A percentile compares a stretch with the other conserved stretches of the same genome.
Conservation (phyloP, 2,797 vertebrate species). For the Sardinella longiceps region DNA sequence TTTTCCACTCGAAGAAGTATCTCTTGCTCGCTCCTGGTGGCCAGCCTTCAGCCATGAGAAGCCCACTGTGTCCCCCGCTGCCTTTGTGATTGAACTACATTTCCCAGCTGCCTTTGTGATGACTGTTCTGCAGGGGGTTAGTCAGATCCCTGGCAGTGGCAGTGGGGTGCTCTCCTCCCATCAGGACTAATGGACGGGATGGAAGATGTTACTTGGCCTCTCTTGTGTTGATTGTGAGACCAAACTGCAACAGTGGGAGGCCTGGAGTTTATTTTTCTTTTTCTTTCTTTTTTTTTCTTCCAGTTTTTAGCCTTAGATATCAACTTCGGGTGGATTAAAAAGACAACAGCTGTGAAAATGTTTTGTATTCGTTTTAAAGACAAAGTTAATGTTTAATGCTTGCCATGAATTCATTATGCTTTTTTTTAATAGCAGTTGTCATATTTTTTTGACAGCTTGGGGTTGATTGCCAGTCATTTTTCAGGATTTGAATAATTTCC, state of each 20-base stretch:
- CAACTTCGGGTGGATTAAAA: not conserved
- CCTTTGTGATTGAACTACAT: slow-evolving; percentile 15
- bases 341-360: not conserved
- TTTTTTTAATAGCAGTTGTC: not conserved
- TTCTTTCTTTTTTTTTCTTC: too few relatives aligned
- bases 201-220: not conserved
- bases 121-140: slow-evolving; percentile 12
- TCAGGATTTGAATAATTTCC: not conserved
- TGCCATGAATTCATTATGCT: not conserved
- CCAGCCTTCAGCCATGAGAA: not conserved
- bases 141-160: not conserved
- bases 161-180: not conserved
- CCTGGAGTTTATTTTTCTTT: too few relatives aligned
- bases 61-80: not conserved
- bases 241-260: not conserved
- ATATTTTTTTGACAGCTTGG: slow-evolving; percentile 5
- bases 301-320: too few relatives aligned
- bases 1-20: not conserved
- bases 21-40: not conserved
- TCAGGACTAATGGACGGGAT: not conserved
- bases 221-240: not conserved
- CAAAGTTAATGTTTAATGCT: not conserved
- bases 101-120: slow-evolving; percentile 21
- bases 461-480: slow-evolving; percentile 3
- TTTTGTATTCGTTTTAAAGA: not conserved